Percentiles rank a stretch among this genome's conserved stretches.
phyloP scores from a whole-genome alignment of 1,140 invertebrate species.

The Thaumetopoea pityocampa region DNA sequence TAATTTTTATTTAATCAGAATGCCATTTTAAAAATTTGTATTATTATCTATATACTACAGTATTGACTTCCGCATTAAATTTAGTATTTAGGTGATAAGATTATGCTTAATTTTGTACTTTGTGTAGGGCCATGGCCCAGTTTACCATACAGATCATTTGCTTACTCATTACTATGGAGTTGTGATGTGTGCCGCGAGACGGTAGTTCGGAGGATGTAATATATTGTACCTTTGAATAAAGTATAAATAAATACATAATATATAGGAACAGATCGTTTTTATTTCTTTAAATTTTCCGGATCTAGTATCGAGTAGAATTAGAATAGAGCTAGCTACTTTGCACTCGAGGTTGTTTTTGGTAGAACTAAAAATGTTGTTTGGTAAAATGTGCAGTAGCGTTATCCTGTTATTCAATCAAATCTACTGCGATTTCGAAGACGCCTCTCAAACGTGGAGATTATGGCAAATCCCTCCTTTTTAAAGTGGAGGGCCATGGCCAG shows the following conservation, averaged over 20 bases:
- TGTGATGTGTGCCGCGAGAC: conserved; percentile 54
- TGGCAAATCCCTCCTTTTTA: too few relatives aligned
- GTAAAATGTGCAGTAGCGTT: too few relatives aligned
- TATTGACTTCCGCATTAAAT: conserved; percentile 70
- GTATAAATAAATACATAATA: conserved; percentile 76
- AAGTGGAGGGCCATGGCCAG: too few relatives aligned
- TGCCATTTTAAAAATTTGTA: conserved; percentile 55
- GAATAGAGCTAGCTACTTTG: too few relatives aligned
- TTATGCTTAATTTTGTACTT: conserved; percentile 72
- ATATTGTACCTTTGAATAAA: conserved; percentile 75
- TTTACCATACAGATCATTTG: conserved; percentile 65
- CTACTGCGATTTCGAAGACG: too few relatives aligned
- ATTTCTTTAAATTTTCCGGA: too few relatives aligned
- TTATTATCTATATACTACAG: conserved; percentile 64
- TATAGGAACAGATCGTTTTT: conserved; percentile 58
- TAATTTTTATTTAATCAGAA: conserved; percentile 64
- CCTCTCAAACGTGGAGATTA: too few relatives aligned
- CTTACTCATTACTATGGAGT: conserved; percentile 59
- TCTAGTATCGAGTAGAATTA: too few relatives aligned
- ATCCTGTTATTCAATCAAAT: too few relatives aligned
- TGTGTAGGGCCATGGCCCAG: conserved; percentile 51
- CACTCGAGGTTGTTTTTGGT: too few relatives aligned
- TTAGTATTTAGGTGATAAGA: conserved; percentile 59
- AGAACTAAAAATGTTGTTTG: too few relatives aligned
- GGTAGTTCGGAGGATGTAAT: conserved; percentile 68